A percentile compares a stretch with the other conserved stretches of the same genome.
Evolutionary conservation across 2,113 vertebrate species (phyloP).

Genomic region (Galemys pyrenaicus): DNA sequence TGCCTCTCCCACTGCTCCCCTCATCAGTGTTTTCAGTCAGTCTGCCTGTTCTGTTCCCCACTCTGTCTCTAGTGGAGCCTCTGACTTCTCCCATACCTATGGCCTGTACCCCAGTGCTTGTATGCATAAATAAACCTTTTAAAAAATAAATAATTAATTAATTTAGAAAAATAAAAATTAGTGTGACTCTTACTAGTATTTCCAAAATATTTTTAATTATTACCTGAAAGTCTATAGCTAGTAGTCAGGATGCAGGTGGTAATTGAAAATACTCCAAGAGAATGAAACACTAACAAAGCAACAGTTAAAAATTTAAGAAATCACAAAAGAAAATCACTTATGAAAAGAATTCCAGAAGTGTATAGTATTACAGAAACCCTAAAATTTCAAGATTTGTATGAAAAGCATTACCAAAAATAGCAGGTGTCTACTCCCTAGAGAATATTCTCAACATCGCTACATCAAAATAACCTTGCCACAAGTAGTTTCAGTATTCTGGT

Average conservation of each 20-base stretch:
- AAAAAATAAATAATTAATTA: no score
- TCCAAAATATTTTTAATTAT: neutral
- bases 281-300: neutral
- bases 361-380: neutral
- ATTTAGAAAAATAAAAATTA: no score
- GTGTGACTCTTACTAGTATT: neutral
- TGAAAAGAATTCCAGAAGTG: neutral
- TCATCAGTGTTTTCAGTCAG: no score
- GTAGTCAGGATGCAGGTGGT: neutral
- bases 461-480: neutral
- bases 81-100: no score
- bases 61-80: no score
- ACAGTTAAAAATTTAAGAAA: conserved; percentile 1
- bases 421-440: neutral
- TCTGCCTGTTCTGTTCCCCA: no score
- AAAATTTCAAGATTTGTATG: neutral
- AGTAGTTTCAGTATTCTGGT: neutral
- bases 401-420: neutral
- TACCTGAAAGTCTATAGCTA: neutral
- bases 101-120: no score
- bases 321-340: neutral
- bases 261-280: neutral
- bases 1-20: no score
- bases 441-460: neutral
- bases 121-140: no score